These are phyloP conservation scores for Gallirallus australis DNA, from an alignment of 2,797 vertebrate genomes.

Conservation along the genomic window DNA sequence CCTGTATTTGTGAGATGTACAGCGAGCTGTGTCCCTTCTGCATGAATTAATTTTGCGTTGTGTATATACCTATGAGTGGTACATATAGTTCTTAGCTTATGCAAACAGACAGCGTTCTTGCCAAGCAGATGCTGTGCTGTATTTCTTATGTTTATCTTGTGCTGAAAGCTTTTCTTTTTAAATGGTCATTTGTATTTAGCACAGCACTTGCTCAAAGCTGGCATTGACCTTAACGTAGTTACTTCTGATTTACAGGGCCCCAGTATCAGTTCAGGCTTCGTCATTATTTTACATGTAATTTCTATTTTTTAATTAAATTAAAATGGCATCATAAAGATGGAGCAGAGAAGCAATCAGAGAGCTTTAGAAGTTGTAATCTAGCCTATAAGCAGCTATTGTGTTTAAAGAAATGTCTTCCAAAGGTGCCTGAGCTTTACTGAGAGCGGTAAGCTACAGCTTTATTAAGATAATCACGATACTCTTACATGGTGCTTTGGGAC, in stretches of 20 bases:
- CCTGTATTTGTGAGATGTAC: neutral
- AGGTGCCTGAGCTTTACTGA: neutral
- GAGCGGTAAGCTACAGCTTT: neutral
- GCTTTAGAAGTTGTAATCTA: neutral
- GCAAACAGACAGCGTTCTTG: neutral
- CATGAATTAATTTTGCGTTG: neutral
- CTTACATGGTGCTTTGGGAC: neutral
- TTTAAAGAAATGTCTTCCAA: neutral
- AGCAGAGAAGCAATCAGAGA: conserved; percentile 5
- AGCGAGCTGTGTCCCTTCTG: neutral
- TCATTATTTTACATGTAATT: conserved; percentile 11
- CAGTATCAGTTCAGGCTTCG: neutral
- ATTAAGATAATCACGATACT: neutral
- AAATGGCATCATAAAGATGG: neutral
- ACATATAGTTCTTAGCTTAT: neutral
- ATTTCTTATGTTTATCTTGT: neutral
- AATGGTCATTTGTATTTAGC: neutral
- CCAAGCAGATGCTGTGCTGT: neutral
- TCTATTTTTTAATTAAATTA: neutral
- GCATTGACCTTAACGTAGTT: neutral
- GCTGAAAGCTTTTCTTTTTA: neutral
- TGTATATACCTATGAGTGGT: neutral
- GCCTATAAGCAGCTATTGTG: neutral
- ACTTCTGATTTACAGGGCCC: neutral
- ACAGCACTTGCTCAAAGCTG: neutral